These are phyloP conservation scores for Epinephelus fuscoguttatus DNA, from an alignment of 2,113 vertebrate species.

Conservation along the genomic window DNA sequence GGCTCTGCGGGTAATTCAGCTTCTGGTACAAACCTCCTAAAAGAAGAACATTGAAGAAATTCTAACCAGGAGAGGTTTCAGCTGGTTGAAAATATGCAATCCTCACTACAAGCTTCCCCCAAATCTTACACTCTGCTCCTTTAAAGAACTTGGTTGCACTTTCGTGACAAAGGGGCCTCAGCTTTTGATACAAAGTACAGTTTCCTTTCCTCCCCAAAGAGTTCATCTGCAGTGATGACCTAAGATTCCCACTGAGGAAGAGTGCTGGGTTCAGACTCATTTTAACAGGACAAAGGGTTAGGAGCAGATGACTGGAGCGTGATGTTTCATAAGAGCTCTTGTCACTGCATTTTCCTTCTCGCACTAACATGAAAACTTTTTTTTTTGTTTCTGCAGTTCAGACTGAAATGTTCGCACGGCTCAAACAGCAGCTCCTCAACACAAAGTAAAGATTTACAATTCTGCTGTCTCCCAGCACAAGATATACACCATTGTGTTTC, in stretches of 20 bases:
- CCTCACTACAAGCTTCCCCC: too few relatives aligned
- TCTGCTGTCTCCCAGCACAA: constrained; percentile 24
- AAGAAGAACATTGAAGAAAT: too few relatives aligned
- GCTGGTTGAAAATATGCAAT: too few relatives aligned
- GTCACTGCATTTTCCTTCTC: background rate
- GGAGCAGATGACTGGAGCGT: constrained; percentile 11
- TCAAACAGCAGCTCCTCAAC: constrained; percentile 22
- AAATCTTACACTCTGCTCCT: too few relatives aligned
- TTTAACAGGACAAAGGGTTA: constrained; percentile 33
- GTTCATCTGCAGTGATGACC: constrained; percentile 24
- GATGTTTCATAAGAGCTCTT: constrained; percentile 3
- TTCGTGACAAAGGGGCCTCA: constrained; percentile 10
- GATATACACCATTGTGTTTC: constrained; percentile 36
- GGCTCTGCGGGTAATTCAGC: too few relatives aligned
- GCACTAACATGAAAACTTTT: constrained; percentile 8
- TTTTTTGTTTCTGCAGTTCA: constrained; percentile 28
- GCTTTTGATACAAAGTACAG: background rate
- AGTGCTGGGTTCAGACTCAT: background rate
- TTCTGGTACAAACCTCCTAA: too few relatives aligned
- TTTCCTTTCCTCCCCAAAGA: constrained; percentile 7
- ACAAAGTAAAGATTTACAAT: constrained; percentile 56
- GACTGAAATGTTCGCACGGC: background rate
- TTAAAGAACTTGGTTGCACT: background rate
- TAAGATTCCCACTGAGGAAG: background rate
- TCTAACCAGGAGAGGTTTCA: too few relatives aligned